These are phyloP conservation scores for Heliconius himera DNA, from an alignment of 1,140 invertebrate genomes.

Conservation along the genomic window DNA sequence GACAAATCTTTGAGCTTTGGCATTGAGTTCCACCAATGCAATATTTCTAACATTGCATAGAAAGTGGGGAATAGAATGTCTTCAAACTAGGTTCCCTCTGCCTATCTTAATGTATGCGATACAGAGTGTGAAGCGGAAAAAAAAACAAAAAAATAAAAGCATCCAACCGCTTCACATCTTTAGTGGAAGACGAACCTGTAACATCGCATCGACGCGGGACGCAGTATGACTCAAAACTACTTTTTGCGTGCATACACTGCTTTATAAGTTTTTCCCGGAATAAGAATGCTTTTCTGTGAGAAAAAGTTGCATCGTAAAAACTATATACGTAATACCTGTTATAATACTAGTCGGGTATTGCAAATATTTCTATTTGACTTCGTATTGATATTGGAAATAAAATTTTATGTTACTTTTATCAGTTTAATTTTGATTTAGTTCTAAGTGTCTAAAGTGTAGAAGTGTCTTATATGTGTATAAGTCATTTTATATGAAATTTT, in stretches of 20 bases:
- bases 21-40: too few species aligned
- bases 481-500: too few species aligned
- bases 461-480: too few species aligned
- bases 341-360: neutral
- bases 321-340: slow-evolving; percentile 32
- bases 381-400: too few species aligned
- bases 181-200: neutral
- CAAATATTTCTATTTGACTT: neutral
- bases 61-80: neutral
- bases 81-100: neutral
- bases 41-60: too few species aligned
- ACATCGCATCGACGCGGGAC: slow-evolving; percentile 8
- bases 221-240: slow-evolving; percentile 16
- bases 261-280: slow-evolving; percentile 36
- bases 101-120: neutral
- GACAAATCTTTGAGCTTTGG: too few species aligned
- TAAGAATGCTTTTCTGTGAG: slow-evolving; percentile 32
- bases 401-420: too few species aligned
- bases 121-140: neutral
- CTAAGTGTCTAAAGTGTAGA: too few species aligned
- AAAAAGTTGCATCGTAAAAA: slow-evolving; percentile 30
- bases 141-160: neutral
- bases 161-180: neutral
- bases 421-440: too few species aligned
- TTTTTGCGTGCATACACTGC: slow-evolving; percentile 23